A percentile compares a stretch with the other conserved stretches of the same genome.
Conservation (phyloP, 2,113 vertebrate species). For the Dasyprocta punctata region DNA sequence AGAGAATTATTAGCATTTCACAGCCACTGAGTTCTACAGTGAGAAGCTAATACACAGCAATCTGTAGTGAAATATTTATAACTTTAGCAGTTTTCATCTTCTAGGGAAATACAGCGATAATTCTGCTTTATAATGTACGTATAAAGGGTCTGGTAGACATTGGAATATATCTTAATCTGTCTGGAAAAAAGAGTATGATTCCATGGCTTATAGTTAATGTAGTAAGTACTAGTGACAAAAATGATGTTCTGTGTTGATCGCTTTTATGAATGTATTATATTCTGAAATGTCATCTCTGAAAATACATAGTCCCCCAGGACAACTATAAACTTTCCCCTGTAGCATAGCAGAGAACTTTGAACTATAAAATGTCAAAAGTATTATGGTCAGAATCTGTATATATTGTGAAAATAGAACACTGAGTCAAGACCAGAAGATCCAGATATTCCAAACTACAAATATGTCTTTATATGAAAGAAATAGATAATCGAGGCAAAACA, state of each 20-base stretch:
- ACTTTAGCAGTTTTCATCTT: conserved; percentile 59
- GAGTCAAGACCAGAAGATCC: neutral
- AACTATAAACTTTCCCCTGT: conserved; percentile 40
- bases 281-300: conserved; percentile 47
- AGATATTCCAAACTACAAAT: neutral
- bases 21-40: conserved; percentile 66
- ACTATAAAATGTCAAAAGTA: conserved; percentile 32
- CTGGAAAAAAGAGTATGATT: neutral
- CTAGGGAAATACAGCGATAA: conserved; percentile 42
- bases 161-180: conserved; percentile 35
- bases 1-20: conserved; percentile 64
- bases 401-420: neutral
- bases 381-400: conserved; percentile 38
- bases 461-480: neutral
- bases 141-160: conserved; percentile 24
- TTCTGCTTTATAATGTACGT: conserved; percentile 43
- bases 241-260: neutral
- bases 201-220: conserved; percentile 38
- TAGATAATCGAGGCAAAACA: neutral
- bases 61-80: conserved; percentile 71
- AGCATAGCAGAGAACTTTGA: conserved; percentile 38
- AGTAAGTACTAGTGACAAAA: conserved; percentile 57
- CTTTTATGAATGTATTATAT: conserved; percentile 43
- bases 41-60: conserved; percentile 52
- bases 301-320: neutral